phyloP scores from a whole-genome alignment of 2,797 vertebrate genomes.

The Onychomys arenicola region DNA sequence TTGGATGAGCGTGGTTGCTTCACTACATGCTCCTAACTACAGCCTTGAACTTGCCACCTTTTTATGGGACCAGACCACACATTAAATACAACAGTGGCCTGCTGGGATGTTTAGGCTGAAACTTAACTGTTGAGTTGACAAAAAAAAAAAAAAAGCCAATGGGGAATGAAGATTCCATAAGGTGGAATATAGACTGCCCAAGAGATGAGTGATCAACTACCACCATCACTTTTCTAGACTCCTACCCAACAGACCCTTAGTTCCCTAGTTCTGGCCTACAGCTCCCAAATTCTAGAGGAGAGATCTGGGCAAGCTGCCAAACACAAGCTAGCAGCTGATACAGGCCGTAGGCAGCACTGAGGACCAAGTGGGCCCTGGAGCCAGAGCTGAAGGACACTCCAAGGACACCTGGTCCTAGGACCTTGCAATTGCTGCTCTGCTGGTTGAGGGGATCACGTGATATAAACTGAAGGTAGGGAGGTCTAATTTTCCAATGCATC shows the following conservation, averaged over 20 bases:
- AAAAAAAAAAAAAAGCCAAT: no score
- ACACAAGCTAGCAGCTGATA: constrained; percentile 60
- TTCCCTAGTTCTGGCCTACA: neutral
- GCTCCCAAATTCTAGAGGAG: constrained; percentile 46
- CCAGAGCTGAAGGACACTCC: constrained; percentile 19
- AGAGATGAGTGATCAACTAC: neutral
- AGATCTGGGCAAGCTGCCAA: constrained; percentile 52
- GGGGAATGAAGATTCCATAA: neutral
- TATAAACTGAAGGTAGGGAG: neutral
- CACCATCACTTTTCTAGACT: neutral
- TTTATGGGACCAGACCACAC: neutral
- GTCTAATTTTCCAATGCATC: neutral
- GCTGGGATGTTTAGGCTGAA: neutral
- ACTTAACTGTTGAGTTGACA: neutral
- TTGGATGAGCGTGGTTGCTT: neutral
- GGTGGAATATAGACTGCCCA: neutral
- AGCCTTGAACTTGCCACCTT: neutral
- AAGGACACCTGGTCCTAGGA: constrained; percentile 30
- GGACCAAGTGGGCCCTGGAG: constrained; percentile 27
- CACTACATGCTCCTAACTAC: neutral
- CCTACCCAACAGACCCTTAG: neutral
- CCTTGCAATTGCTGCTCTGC: neutral
- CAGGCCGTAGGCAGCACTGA: neutral
- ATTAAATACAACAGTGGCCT: neutral
- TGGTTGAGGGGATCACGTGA: constrained; percentile 32